phyloP scores from a whole-genome alignment of 1,140 invertebrate species.

The Conus betulinus region DNA sequence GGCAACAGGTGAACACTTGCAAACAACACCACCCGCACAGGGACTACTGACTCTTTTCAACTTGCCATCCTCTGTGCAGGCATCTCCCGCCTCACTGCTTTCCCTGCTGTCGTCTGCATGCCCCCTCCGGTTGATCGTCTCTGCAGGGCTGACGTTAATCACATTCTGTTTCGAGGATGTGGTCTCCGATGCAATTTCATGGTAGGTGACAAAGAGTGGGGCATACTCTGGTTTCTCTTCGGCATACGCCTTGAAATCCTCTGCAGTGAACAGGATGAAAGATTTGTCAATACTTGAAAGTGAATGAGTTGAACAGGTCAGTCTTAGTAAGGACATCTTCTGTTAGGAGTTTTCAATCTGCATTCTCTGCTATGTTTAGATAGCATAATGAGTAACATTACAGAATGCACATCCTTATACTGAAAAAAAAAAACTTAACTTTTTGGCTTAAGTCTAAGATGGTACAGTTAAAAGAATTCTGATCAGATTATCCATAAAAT shows the following conservation, averaged over 20 bases:
- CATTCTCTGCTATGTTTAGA: no score
- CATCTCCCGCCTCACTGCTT: background rate
- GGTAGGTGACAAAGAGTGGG: constrained; percentile 64
- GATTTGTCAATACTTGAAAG: no score
- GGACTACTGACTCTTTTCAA: background rate
- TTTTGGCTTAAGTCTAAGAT: no score
- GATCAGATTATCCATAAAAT: no score
- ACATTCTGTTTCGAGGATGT: background rate
- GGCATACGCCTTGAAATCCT: constrained; percentile 72
- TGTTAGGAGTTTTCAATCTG: no score
- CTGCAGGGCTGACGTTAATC: background rate
- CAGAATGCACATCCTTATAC: no score
- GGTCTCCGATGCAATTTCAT: constrained; percentile 27
- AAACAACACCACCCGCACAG: background rate
- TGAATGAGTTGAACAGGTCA: no score
- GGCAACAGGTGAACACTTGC: background rate
- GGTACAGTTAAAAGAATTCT: no score
- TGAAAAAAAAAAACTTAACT: no score
- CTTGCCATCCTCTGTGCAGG: background rate
- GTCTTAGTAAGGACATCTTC: no score
- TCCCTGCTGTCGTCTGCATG: background rate
- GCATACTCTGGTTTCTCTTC: constrained; percentile 72
- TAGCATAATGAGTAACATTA: no score
- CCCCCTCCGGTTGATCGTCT: background rate
- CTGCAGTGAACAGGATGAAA: constrained; percentile 52